phyloP scores from a whole-genome alignment of 2,888 invertebrate genomes.

The Cryptophagus acutangulus region DNA sequence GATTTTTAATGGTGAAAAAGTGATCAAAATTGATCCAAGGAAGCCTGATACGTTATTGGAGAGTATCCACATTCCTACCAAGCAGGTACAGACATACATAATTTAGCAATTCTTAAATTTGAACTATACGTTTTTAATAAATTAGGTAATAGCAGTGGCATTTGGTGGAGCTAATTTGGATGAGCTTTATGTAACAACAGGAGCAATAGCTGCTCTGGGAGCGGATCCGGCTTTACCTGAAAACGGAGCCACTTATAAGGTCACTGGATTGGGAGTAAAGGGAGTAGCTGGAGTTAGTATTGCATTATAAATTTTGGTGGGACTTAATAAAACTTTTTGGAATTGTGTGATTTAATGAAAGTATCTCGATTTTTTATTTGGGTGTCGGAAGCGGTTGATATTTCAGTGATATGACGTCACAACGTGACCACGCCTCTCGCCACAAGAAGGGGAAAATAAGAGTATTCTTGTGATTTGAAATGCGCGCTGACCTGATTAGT shows the following conservation, averaged over 20 bases:
- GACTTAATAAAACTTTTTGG: no score
- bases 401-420: no score
- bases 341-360: no score
- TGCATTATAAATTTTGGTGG: slow-evolving; percentile 23
- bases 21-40: slow-evolving; percentile 54
- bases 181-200: slow-evolving; percentile 28
- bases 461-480: no score
- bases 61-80: slow-evolving; percentile 59
- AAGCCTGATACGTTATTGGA: slow-evolving; percentile 53
- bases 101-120: neutral
- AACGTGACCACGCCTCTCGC: no score
- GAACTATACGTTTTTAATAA: neutral
- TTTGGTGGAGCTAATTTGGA: slow-evolving; percentile 29
- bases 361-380: no score
- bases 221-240: slow-evolving; percentile 44
- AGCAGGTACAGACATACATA: slow-evolving; percentile 48
- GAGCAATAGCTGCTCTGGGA: slow-evolving; percentile 16
- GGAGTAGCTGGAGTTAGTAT: slow-evolving; percentile 48
- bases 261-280: slow-evolving; percentile 55
- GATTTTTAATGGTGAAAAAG: slow-evolving; percentile 63
- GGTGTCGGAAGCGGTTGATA: no score
- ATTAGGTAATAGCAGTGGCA: slow-evolving; percentile 28
- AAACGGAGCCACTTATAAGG: slow-evolving; percentile 55
- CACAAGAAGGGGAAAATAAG: no score
- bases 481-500: no score